Percentiles rank a stretch among this genome's conserved stretches.
These are phyloP conservation scores for Drosophila demipolita DNA, from an alignment of 2,888 invertebrate species.

Conservation along the genomic window DNA sequence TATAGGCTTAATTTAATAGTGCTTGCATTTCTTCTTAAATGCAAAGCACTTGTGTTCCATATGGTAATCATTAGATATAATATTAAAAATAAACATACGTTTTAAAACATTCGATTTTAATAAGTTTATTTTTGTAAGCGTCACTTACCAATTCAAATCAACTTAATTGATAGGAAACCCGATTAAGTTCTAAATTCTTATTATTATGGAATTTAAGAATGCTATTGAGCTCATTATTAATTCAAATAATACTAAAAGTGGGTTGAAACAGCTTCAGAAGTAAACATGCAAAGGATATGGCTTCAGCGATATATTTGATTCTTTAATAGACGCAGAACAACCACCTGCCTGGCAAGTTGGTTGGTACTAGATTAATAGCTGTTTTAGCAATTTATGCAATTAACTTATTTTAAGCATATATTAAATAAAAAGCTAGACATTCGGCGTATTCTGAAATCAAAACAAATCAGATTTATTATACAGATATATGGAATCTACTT, in stretches of 20 bases:
- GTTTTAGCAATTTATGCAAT: constrained; percentile 25
- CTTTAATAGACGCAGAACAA: constrained; percentile 25
- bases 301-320: constrained; percentile 22
- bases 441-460: constrained; percentile 33
- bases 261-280: constrained; percentile 11
- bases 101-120: not conserved
- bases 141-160: not conserved
- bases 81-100: no score
- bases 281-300: constrained; percentile 47
- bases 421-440: constrained; percentile 49
- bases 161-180: not conserved
- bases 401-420: constrained; percentile 39
- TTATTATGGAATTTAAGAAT: not conserved
- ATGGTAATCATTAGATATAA: not conserved
- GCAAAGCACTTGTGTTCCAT: not conserved
- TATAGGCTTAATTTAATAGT: not conserved
- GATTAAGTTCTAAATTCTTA: not conserved
- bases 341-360: constrained; percentile 17
- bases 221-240: not conserved
- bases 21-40: not conserved
- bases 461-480: constrained; percentile 41
- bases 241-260: not conserved
- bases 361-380: constrained; percentile 13
- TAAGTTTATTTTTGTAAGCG: not conserved
- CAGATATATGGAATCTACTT: constrained; percentile 8